phyloP scores from a whole-genome alignment of 1,140 invertebrate species.

The Diorhabda carinulata region DNA sequence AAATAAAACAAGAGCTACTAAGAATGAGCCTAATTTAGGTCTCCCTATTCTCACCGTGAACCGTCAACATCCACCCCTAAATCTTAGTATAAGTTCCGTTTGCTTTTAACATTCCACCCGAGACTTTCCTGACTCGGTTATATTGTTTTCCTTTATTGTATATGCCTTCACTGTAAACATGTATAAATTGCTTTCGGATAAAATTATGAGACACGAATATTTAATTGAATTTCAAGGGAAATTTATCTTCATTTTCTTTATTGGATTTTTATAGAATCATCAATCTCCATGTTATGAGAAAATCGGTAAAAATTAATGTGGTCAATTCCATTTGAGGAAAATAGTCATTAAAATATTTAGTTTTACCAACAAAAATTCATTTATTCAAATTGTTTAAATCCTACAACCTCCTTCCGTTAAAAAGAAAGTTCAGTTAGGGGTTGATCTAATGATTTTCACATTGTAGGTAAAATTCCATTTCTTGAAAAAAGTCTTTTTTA shows the following conservation, averaged over 20 bases:
- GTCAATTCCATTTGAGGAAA: too few species aligned
- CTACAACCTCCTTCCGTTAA: too few species aligned
- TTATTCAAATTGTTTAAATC: too few species aligned
- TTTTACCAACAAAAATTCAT: too few species aligned
- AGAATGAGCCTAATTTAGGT: slow-evolving; percentile 20
- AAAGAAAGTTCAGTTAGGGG: too few species aligned
- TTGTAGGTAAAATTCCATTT: too few species aligned
- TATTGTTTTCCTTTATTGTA: slow-evolving; percentile 26
- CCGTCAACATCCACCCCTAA: slow-evolving; percentile 24
- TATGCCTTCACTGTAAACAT: slow-evolving; percentile 21
- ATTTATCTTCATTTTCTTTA: slow-evolving; percentile 19
- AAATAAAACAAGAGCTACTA: slow-evolving; percentile 14
- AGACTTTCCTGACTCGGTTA: slow-evolving; percentile 6
- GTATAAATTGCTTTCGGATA: slow-evolving; percentile 22
- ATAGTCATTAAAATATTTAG: too few species aligned
- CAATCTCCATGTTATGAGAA: background rate
- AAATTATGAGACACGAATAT: slow-evolving; percentile 23
- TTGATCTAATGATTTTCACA: too few species aligned
- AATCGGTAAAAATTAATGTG: too few species aligned
- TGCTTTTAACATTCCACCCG: slow-evolving; percentile 25
- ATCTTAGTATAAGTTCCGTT: slow-evolving; percentile 20
- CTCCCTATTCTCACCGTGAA: slow-evolving; percentile 12
- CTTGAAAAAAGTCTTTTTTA: too few species aligned
- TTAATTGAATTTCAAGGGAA: slow-evolving; percentile 17
- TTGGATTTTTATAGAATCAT: slow-evolving; percentile 13